phyloP scores from a whole-genome alignment of 1,140 invertebrate genomes.

The Stegodyphus mimosarum region DNA sequence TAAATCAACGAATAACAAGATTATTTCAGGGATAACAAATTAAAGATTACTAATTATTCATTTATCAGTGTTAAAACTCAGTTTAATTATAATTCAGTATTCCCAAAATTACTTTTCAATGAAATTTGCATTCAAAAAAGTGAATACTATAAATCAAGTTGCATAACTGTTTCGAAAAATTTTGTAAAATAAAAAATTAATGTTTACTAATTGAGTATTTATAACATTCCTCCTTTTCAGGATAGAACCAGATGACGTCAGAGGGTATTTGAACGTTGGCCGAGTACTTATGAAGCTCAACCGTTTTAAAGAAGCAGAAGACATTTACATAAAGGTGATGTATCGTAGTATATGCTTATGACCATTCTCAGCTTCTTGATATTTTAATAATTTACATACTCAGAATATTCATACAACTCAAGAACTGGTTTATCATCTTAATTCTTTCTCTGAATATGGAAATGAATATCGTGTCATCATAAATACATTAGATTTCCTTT shows the following conservation, averaged over 20 bases:
- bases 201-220: neutral
- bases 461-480: too few species aligned
- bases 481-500: too few species aligned
- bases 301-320: slow-evolving; percentile 89
- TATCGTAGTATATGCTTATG: too few species aligned
- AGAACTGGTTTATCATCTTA: too few species aligned
- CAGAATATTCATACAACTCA: too few species aligned
- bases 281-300: slow-evolving; percentile 93
- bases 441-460: too few species aligned
- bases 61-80: neutral
- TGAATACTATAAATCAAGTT: neutral
- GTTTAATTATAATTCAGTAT: neutral
- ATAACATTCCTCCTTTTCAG: slow-evolving; percentile 66
- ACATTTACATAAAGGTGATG: slow-evolving; percentile 83
- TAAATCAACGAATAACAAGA: too few species aligned
- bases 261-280: slow-evolving; percentile 96
- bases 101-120: neutral
- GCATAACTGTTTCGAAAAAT: neutral
- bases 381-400: too few species aligned
- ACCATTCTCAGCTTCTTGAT: too few species aligned
- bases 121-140: neutral
- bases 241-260: slow-evolving; percentile 95
- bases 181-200: neutral
- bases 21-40: too few species aligned
- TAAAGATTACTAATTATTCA: too few species aligned